A percentile compares a stretch with the other conserved stretches of the same genome.
Conservation (phyloP, 2,797 vertebrate species). For the Acropternis orthonyx region DNA sequence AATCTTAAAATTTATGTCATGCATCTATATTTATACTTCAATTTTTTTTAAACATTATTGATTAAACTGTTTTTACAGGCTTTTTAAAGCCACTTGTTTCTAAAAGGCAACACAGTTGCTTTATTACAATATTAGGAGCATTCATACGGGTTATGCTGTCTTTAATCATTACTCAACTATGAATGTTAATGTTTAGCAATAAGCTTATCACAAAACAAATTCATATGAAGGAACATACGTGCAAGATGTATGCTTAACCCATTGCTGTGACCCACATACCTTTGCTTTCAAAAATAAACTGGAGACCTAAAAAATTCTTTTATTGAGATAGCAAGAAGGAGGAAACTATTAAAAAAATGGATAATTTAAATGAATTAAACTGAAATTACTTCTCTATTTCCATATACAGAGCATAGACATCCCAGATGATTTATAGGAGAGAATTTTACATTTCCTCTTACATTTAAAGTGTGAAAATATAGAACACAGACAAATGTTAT, state of each 20-base stretch:
- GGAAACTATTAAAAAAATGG: not conserved
- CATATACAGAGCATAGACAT: conserved; percentile 5
- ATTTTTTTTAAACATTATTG: not conserved
- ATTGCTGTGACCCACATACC: not conserved
- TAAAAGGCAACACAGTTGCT: not conserved
- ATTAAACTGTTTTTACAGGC: not conserved
- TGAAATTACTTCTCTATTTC: conserved; percentile 5
- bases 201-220: not conserved
- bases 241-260: not conserved
- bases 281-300: conserved; percentile 35
- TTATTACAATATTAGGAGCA: not conserved
- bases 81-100: not conserved
- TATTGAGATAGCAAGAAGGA: not conserved
- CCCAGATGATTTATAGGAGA: conserved; percentile 19
- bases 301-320: not conserved
- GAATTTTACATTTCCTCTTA: conserved; percentile 12
- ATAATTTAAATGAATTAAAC: not conserved
- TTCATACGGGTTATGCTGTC: not conserved
- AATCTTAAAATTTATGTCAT: not conserved
- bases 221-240: not conserved
- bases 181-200: not conserved
- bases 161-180: not conserved
- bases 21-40: not conserved
- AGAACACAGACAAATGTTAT: conserved; percentile 5
- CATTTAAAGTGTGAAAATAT: not conserved